Evolutionary conservation across 37 sponge, comb jelly and placozoan genomes (phyloP).

Genomic region (Corticium candelabrum): DNA sequence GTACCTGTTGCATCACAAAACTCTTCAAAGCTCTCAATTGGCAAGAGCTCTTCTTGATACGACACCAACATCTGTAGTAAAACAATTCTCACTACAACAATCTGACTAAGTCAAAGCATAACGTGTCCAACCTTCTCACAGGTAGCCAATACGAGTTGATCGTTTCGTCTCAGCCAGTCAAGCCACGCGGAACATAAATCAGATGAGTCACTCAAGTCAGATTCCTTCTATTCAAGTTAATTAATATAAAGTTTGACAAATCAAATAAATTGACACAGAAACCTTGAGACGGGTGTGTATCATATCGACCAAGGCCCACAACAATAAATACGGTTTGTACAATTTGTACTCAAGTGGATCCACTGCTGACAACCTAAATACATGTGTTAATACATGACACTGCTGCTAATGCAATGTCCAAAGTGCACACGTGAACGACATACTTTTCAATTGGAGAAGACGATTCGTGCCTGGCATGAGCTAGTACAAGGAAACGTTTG

Average conservation of each 20-base stretch:
- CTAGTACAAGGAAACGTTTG: slow-evolving; percentile 43
- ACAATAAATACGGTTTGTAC: slow-evolving; percentile 61
- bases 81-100: background rate
- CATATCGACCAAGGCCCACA: slow-evolving; percentile 65
- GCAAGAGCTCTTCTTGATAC: slow-evolving; percentile 64
- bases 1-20: slow-evolving; percentile 63
- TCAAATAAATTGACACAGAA: background rate
- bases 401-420: too few species aligned
- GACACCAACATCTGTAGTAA: slow-evolving; percentile 34
- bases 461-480: slow-evolving; percentile 53
- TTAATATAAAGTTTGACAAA: too few species aligned
- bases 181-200: slow-evolving; percentile 10
- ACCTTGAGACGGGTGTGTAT: slow-evolving; percentile 60
- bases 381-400: too few species aligned
- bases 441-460: slow-evolving; percentile 41
- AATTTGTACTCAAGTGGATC: slow-evolving; percentile 35
- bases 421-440: too few species aligned
- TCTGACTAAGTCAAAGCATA: too few species aligned
- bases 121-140: slow-evolving; percentile 93
- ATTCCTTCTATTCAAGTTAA: too few species aligned
- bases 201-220: background rate
- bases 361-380: slow-evolving; percentile 56
- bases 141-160: slow-evolving; percentile 22
- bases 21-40: slow-evolving; percentile 63
- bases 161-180: slow-evolving; percentile 62